Base-by-base conservation (phyloP, 2,113 vertebrate genomes). In the Anarrhichthys ocellatus region DNA sequence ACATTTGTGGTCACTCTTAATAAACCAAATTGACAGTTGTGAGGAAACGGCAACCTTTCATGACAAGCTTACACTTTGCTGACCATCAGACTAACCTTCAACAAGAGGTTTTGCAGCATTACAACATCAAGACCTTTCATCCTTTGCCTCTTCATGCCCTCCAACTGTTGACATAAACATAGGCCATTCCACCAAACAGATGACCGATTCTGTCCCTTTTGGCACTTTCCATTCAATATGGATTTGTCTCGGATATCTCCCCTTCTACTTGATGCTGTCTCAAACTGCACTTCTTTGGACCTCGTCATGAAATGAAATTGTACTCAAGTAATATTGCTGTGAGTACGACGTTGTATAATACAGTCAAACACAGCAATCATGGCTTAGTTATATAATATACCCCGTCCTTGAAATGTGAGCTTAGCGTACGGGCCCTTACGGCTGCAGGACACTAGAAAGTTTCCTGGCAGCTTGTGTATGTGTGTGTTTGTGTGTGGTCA, bases 401-500 rank as follows among this genome's bases (percentile, higher is more conserved):
- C 56, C 50, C 6, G 87, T 90, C 42, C 78, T 66, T 80, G 40
- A 90, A 81, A 90, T 75, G 82, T 87, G 82, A 87, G 68, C 64
- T 78, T 67, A 85, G 46, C 6, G 46, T 70, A 69, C 8, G 22
- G 71, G 38, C 62, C 42, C 54, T 80, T 54, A 40, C 73, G 76
- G 73, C 77, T 75, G 76, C 61, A 80, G 71, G 59, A 87, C 81
- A 75, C 72, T 81, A 46, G 78, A 92, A 78, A 34, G 81, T 82
- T 88, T 72, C 77, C 73, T 89, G 91, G 83, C 85, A 82, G 78
- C 73, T 50, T 82, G 65, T 46, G 63, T 67, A 61, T 66, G 40
- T 76, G 78, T 89, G 87, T 86, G 73, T 82, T 76, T 79, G 76
- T 88, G 86, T 91, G 89, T 90, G 83, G 90, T 88, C 88, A 92